Conservation (phyloP, 2,888 invertebrate genomes). For the Sesia apiformis region DNA sequence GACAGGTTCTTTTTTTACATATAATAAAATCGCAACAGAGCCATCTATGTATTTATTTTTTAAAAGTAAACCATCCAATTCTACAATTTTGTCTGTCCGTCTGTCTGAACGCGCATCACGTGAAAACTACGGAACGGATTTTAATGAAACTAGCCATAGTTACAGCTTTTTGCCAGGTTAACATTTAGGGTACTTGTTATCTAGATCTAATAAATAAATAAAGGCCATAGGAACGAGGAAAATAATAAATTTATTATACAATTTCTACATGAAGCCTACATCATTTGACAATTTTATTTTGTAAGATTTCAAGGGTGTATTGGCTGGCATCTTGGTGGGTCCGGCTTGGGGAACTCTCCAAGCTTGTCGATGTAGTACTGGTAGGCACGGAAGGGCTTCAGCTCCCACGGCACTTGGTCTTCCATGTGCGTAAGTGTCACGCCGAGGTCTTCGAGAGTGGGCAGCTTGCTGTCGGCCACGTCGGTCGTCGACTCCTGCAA, state of each 20-base stretch:
- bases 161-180: too few relatives aligned
- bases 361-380: constrained; percentile 83
- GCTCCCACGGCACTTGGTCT: constrained; percentile 87
- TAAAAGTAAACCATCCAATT: too few relatives aligned
- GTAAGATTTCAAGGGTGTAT: neutral
- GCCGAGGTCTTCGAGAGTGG: constrained; percentile 92
- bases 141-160: too few relatives aligned
- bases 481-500: constrained; percentile 85
- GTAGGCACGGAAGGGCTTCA: constrained; percentile 80
- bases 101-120: too few relatives aligned
- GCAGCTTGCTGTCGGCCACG: constrained; percentile 73
- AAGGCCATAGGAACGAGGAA: neutral
- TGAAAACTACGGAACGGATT: too few relatives aligned
- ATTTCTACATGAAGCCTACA: neutral
- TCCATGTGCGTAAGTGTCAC: constrained; percentile 84
- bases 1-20: too few relatives aligned
- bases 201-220: too few relatives aligned
- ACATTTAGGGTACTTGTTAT: too few relatives aligned
- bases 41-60: too few relatives aligned
- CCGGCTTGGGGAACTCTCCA: constrained; percentile 83
- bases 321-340: constrained; percentile 67
- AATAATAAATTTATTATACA: neutral
- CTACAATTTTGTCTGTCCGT: too few relatives aligned
- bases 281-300: neutral
- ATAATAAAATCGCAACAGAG: too few relatives aligned